phyloP scores from a whole-genome alignment of 1,140 invertebrate species.

The Habropoda laboriosa region DNA sequence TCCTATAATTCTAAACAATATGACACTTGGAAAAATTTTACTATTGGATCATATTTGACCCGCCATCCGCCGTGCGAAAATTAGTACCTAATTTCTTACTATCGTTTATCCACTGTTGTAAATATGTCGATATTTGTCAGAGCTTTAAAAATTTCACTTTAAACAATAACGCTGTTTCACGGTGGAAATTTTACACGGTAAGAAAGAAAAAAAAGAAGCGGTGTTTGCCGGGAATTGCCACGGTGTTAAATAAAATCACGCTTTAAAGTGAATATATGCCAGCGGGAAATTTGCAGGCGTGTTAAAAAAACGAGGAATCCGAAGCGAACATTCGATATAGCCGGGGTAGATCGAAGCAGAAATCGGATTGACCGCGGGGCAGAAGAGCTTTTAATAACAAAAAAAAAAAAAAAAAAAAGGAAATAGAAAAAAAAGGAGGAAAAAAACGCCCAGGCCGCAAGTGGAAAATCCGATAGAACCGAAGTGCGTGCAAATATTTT shows the following conservation, averaged over 20 bases:
- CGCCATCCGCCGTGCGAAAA: too few species aligned
- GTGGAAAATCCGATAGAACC: constrained; percentile 77
- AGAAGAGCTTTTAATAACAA: constrained; percentile 76
- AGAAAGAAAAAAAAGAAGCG: neutral
- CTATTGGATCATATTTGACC: too few species aligned
- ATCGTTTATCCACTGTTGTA: too few species aligned
- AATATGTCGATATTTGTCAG: too few species aligned
- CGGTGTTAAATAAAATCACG: constrained; percentile 37
- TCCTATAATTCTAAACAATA: too few species aligned
- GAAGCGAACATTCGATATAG: constrained; percentile 51
- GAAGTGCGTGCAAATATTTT: constrained; percentile 78
- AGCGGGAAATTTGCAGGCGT: constrained; percentile 30
- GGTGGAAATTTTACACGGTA: neutral
- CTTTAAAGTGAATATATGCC: constrained; percentile 27
- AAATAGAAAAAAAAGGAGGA: too few species aligned
- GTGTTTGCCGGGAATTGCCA: neutral
- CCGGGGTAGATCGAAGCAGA: constrained; percentile 61
- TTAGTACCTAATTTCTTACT: too few species aligned
- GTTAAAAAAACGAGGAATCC: constrained; percentile 52
- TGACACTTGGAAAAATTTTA: too few species aligned
- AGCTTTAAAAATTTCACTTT: too few species aligned
- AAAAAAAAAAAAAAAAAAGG: constrained; percentile 44
- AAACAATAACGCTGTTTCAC: constrained; percentile 18
- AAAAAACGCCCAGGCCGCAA: constrained; percentile 63
- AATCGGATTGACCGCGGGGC: constrained; percentile 60